Evolutionary conservation across 2,888 invertebrate genomes (phyloP), one percentile per base, ranked within the genome.

Genomic region (Crematogaster levior): DNA sequence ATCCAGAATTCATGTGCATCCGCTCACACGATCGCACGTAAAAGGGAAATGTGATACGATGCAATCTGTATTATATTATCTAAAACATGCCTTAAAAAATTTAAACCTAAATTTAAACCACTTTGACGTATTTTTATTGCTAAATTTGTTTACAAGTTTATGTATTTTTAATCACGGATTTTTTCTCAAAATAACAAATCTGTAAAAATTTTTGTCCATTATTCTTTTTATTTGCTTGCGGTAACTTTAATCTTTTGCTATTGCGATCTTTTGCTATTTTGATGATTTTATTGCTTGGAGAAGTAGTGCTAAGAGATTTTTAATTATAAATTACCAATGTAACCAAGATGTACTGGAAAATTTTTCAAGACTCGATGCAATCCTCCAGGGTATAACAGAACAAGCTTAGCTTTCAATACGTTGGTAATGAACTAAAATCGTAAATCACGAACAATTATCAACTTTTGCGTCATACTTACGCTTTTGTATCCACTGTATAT

Each of bases 361-460:
- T 53, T 68, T 68, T 68, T 77, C 30, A 40, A 53, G 21, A 68
- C 58, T 80, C 46, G 46, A 56, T 65, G 51, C 6, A 10, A 46
- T 24, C 10, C n/a, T 24, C 46, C 12, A 21, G 6, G 6, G 34
- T 27, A 73, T 9, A 73, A 61, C 75, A 27, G 37, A 46, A 18
- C 37, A 56, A 80, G n/a, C n/a, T 10, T 60, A 61, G 60, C 61
- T 80, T 75, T 60, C 72, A 72, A 79, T 43, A 18, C 72, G 24
- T 48, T 40, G 77, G 15, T 30, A 30, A 34, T 60, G 60, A 75
- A 74, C 46, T 74, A 34, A 37, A 75, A 75, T 80, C 46, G 21
- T 43, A 80, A 43, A 80, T 80, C 37, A 37, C 58, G 21, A 75
- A 80, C 75, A 51, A 80, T 51, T 40, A 60, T 7, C 60, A 48